A percentile compares a stretch with the other conserved stretches of the same genome.
Conservation (phyloP, 2,888 invertebrate species). For the Choristoneura rosaceana region DNA sequence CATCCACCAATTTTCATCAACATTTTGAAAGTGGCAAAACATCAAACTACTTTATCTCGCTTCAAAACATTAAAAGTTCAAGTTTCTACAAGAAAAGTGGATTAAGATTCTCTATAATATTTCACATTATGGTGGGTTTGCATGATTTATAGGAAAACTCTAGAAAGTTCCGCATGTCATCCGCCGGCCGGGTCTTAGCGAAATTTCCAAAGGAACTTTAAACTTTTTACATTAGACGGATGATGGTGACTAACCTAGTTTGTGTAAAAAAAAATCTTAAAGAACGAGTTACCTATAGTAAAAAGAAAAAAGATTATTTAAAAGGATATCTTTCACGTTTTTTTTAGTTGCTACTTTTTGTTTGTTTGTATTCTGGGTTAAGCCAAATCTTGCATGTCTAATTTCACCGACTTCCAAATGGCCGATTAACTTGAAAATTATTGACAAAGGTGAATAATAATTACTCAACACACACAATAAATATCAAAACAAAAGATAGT, state of each 20-base stretch:
- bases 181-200: conserved; percentile 72
- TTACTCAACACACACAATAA: no score
- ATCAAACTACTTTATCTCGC: conserved; percentile 64
- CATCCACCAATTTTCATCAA: neutral
- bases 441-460: no score
- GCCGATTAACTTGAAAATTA: no score
- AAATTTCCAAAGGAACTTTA: conserved; percentile 76
- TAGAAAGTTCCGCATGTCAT: conserved; percentile 80
- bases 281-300: neutral
- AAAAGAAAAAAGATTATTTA: no score
- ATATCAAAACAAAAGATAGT: no score
- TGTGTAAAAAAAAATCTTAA: conserved; percentile 25
- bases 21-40: conserved; percentile 50
- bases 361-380: neutral
- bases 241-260: conserved; percentile 52
- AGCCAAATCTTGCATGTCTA: no score
- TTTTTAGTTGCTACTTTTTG: no score
- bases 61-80: conserved; percentile 73
- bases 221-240: conserved; percentile 78
- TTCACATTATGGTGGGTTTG: conserved; percentile 74
- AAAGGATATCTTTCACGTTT: no score
- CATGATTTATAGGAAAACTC: conserved; percentile 83
- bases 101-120: conserved; percentile 81
- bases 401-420: no score
- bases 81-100: conserved; percentile 78